Base-by-base conservation (phyloP, 37 sponge, comb jelly and placozoan species). In the Geodia barretti region DNA sequence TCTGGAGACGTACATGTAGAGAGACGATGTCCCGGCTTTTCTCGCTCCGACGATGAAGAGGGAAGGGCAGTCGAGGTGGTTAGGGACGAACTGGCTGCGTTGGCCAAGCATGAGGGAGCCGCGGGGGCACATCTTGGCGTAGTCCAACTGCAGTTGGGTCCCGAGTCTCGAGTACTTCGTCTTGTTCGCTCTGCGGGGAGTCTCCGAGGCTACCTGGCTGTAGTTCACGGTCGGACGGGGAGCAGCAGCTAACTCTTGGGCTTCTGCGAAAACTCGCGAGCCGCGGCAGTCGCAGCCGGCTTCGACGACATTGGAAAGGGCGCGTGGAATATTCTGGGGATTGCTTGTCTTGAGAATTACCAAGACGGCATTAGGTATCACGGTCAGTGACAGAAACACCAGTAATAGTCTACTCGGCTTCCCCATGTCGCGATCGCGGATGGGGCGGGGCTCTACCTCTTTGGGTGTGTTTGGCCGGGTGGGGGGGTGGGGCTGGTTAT, bases 21-120 rank as follows among this genome's bases (percentile, higher is more conserved):
- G 88, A 0, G 95, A 94, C 0, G 95, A 81, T 61, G 95, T 94
- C 0, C 95, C 95, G 59, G 85, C 91, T 41, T 94, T 94, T 24
- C 95, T 75, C 14, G 91, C 86, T 20, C 95, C 95, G 41, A 94
- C 87, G 26, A 94, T 79, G 70, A 88, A 94, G 36, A 94, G 70
- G n/a, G 80, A 75, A 5, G 95, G 95, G 68, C 95, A 94, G 74
- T 87, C 78, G 42, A 47, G 26, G 58, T 87, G 95, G 0, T 35
- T 26, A n/a, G 88, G 84, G 19, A 23, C 20, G 33, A 78, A 64
- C 23, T 72, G 78, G 35, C 62, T 59, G 29, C 68, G 0, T 0
- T 42, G 23, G 21, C 23, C 21, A 3, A 32, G 38, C 80, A 83
- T 76, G 21, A 86, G 19, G 2, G 88, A 87, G 23, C 41, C 65